Conservation (phyloP, 1,140 invertebrate genomes). For the Saccostrea echinata region DNA sequence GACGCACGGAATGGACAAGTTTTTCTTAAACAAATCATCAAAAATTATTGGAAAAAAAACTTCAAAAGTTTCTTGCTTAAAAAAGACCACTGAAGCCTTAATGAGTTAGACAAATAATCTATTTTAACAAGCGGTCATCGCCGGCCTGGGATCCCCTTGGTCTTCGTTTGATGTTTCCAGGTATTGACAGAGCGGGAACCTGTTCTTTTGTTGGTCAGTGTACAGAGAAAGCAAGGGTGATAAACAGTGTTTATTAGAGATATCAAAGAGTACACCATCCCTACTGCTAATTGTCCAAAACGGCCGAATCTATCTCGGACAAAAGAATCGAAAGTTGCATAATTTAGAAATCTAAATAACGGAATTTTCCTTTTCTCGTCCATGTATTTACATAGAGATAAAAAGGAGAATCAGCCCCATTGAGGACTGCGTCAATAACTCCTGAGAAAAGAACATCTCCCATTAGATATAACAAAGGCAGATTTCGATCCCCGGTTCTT, state of each 20-base stretch:
- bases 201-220: not conserved
- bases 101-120: slow-evolving; percentile 29
- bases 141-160: not conserved
- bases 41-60: slow-evolving; percentile 32
- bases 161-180: not conserved
- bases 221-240: slow-evolving; percentile 15
- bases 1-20: not conserved
- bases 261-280: slow-evolving; percentile 31
- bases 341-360: slow-evolving; percentile 38
- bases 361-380: slow-evolving; percentile 24
- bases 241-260: slow-evolving; percentile 32
- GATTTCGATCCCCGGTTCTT: slow-evolving; percentile 32
- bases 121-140: slow-evolving; percentile 25
- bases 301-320: slow-evolving; percentile 26
- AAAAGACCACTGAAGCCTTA: not conserved
- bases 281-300: slow-evolving; percentile 27
- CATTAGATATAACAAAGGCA: slow-evolving; percentile 14
- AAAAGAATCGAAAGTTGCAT: slow-evolving; percentile 32
- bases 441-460: slow-evolving; percentile 36
- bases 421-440: not conserved
- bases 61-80: slow-evolving; percentile 6
- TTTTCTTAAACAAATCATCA: slow-evolving; percentile 16
- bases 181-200: not conserved
- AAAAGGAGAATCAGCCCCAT: not conserved
- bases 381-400: slow-evolving; percentile 24